These are phyloP conservation scores for Marmota monax DNA, from an alignment of 2,113 vertebrate genomes.

Conservation along the genomic window DNA sequence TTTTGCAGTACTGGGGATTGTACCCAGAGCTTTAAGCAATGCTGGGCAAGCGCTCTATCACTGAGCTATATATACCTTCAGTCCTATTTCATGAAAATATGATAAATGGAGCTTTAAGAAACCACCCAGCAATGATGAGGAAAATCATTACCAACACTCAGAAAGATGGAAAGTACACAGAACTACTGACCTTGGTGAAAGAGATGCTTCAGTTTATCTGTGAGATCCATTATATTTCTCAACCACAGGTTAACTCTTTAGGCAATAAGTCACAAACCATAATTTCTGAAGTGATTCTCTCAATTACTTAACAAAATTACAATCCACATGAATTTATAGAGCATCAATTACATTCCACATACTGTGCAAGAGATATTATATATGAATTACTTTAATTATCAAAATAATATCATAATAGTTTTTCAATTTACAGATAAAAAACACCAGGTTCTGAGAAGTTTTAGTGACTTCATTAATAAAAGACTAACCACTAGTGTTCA, in stretches of 20 bases:
- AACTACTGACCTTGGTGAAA: not conserved
- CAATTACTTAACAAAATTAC: slow-evolving; percentile 57
- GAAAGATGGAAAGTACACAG: not conserved
- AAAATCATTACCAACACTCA: not conserved
- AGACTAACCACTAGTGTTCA: not conserved
- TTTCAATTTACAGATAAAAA: slow-evolving; percentile 33
- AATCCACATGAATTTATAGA: not conserved
- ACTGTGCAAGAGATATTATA: not conserved
- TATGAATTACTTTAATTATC: slow-evolving; percentile 35
- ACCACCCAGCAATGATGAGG: not conserved
- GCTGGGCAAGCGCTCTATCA: not conserved
- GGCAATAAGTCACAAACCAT: slow-evolving; percentile 15
- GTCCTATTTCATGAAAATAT: not conserved
- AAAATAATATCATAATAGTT: slow-evolving; percentile 22
- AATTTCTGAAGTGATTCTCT: slow-evolving; percentile 56
- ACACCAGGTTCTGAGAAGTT: slow-evolving; percentile 18
- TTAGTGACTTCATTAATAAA: slow-evolving; percentile 45
- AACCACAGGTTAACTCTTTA: slow-evolving; percentile 53
- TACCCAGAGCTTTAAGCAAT: too few relatives aligned
- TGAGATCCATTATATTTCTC: not conserved
- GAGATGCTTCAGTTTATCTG: slow-evolving; percentile 39
- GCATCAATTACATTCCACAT: not conserved
- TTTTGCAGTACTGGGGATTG: too few relatives aligned
- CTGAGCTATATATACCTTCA: not conserved
- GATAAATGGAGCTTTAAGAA: not conserved